phyloP scores from a whole-genome alignment of 2,888 invertebrate species.

The Drosophila nr. fundita region DNA sequence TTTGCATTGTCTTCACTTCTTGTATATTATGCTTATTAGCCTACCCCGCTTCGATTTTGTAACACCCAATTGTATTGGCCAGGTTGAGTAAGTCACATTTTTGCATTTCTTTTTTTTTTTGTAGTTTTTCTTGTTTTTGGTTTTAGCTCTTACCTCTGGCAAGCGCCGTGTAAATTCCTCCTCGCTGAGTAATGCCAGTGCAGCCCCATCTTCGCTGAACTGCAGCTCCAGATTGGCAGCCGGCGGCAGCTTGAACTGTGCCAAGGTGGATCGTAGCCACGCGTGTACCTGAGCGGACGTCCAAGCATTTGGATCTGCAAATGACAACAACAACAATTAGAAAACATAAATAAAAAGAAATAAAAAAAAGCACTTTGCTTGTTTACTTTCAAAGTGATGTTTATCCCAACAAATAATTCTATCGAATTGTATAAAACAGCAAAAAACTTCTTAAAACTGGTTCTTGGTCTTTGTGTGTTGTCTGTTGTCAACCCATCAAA shows the following conservation, averaged over 20 bases:
- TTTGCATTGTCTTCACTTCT: conserved; percentile 61
- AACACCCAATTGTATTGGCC: conserved; percentile 56
- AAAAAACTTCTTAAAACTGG: neutral
- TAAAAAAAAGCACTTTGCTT: neutral
- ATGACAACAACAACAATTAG: neutral
- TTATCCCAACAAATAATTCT: neutral
- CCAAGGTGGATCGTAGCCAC: conserved; percentile 95
- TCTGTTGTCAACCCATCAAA: neutral
- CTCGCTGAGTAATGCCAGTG: conserved; percentile 91
- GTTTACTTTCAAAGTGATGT: neutral
- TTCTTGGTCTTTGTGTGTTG: neutral
- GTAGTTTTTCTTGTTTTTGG: neutral
- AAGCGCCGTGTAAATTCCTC: conserved; percentile 94
- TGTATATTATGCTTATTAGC: conserved; percentile 57
- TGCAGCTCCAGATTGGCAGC: conserved; percentile 90
- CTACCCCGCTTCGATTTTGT: conserved; percentile 62
- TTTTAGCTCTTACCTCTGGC: conserved; percentile 88
- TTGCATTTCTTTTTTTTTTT: conserved; percentile 9
- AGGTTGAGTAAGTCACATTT: conserved; percentile 51
- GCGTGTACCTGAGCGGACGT: conserved; percentile 92
- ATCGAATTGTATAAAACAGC: neutral
- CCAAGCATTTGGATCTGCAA: conserved; percentile 95
- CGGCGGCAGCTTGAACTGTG: conserved; percentile 91
- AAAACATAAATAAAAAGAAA: neutral
- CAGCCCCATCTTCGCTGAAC: conserved; percentile 92